Conservation (phyloP, 2,113 vertebrate species). For the Prochilodus magdalenae region DNA sequence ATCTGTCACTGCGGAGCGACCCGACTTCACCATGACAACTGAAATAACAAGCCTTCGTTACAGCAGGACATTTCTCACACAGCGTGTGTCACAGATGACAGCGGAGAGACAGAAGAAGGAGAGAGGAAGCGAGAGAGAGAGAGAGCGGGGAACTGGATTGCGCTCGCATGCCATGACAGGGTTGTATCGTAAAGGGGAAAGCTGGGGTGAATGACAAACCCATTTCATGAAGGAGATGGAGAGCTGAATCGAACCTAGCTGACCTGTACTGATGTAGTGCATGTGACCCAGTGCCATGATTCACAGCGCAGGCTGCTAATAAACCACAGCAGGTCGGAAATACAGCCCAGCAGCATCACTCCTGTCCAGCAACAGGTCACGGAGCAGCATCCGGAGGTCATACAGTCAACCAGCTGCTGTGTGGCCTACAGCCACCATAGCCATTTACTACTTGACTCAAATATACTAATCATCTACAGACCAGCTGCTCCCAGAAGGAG, state of each 20-base stretch:
- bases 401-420: too few species aligned
- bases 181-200: neutral
- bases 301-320: too few species aligned
- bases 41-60: constrained; percentile 43
- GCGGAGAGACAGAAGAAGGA: constrained; percentile 53
- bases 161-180: neutral
- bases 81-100: constrained; percentile 41
- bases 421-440: too few species aligned
- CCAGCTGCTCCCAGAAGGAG: too few species aligned
- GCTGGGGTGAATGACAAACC: neutral
- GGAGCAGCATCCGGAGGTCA: neutral
- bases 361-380: neutral
- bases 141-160: constrained; percentile 1
- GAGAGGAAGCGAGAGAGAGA: constrained; percentile 48
- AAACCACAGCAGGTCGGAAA: neutral
- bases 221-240: neutral
- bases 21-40: constrained; percentile 53
- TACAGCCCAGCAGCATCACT: neutral
- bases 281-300: neutral
- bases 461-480: too few species aligned
- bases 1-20: neutral
- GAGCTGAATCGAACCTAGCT: neutral
- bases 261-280: neutral
- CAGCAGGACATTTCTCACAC: constrained; percentile 38
- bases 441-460: too few species aligned